Conservation (phyloP, 2,888 invertebrate genomes). For the Drosophila heteroneura region DNA sequence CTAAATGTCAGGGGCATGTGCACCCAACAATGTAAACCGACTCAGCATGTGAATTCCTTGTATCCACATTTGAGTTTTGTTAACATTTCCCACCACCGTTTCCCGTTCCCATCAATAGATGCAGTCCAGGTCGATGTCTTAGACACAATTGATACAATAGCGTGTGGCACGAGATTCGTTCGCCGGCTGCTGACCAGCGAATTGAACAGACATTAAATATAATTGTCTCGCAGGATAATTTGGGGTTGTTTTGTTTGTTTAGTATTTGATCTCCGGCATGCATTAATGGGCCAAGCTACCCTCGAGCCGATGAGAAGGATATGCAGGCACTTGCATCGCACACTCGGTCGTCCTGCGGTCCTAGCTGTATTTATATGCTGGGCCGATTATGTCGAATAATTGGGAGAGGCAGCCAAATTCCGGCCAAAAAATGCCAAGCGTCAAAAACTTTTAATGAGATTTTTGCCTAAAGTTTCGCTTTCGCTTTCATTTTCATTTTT, state of each 20-base stretch:
- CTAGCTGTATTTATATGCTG: conserved; percentile 1
- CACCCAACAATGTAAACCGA: conserved; percentile 38
- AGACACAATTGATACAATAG: conserved; percentile 24
- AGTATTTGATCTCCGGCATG: conserved; percentile 15
- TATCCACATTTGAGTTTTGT: conserved; percentile 19
- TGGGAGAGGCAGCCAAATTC: conserved; percentile 46
- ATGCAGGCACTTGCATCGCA: conserved; percentile 40
- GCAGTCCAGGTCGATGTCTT: conserved; percentile 12
- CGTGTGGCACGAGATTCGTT: conserved; percentile 60
- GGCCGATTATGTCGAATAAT: conserved; percentile 45
- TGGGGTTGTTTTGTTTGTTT: neutral
- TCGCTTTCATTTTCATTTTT: neutral
- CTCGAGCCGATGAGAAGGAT: conserved; percentile 17
- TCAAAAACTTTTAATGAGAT: conserved; percentile 74
- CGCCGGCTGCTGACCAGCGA: conserved; percentile 45
- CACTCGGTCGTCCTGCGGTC: neutral
- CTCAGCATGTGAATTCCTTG: conserved; percentile 15
- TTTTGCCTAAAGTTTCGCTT: conserved; percentile 43
- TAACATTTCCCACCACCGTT: neutral
- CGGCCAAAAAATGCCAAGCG: conserved; percentile 45
- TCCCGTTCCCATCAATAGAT: neutral
- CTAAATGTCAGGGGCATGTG: conserved; percentile 79
- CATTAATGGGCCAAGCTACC: conserved; percentile 32
- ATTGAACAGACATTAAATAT: conserved; percentile 30
- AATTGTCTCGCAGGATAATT: conserved; percentile 41